Evolutionary conservation across 2,797 vertebrate species (phyloP), one percentile per base, ranked within the genome.

Genomic region (Muscicapa comitata): DNA sequence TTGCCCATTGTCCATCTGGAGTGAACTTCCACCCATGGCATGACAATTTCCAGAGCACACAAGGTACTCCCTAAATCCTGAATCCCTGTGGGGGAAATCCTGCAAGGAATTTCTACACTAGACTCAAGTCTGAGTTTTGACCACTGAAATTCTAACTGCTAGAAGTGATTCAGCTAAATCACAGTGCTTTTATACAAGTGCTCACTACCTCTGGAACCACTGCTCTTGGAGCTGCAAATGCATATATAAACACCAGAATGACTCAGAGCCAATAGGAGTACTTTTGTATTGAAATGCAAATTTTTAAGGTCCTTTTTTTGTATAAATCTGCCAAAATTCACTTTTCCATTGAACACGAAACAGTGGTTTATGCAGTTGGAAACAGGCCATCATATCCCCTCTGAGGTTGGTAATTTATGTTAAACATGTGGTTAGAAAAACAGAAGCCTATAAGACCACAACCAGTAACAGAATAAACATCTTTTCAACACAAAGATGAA

Each of bases 401-500:
- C 50, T 48, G 72, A 88, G 62, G 29, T 0, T 84, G 38, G n/a
- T 57, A 90, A 86, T 80, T 83, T 42, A 29, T 28, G 26, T 59
- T 47, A 90, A 91, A 78, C 66, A 82, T 5, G 25, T 31, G 35
- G 51, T 62, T 74, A 81, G 78, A 73, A 71, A 79, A 67, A 59
- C 28, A 67, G 62, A 71, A 28, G 38, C 17, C 63, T 54, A 0
- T 50, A 72, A 87, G 65, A 19, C 61, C 53, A 71, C 35, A 79
- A 57, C 8, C 53, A 92, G 29, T 28, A 68, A 71, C 0, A 71
- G 35, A 89, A 91, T n/a, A 82, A 82, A 92, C 33, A 53, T 28
- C 31, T 92, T 92, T 92, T 87, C 48, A 51, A 38, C 33, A 31
- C 28, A 63, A 87, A 63, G 29, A 57, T 31, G 38, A 90, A 88